Conservation (phyloP, 2,113 vertebrate genomes). For the Bufo bufo region DNA sequence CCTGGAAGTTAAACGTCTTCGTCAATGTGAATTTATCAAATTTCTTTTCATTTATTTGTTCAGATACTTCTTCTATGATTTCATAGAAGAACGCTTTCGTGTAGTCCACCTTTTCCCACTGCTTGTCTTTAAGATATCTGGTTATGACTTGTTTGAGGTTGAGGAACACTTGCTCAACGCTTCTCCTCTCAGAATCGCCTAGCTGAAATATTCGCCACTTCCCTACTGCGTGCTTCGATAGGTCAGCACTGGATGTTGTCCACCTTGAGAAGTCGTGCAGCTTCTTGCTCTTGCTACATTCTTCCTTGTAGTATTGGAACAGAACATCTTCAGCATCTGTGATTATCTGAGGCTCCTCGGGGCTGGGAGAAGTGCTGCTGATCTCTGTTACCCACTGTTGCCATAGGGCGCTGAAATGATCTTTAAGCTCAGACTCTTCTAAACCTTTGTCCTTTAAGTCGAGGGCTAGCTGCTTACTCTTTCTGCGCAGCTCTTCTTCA, state of each 20-base stretch:
- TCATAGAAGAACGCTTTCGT: constrained; percentile 55
- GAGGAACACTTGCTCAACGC: rapidly evolving
- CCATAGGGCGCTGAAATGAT: constrained; percentile 63
- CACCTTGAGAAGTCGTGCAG: background rate
- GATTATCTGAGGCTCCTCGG: constrained; percentile 35
- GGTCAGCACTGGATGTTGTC: background rate
- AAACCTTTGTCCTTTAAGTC: constrained; percentile 41
- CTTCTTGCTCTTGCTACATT: background rate
- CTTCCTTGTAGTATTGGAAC: constrained; percentile 54
- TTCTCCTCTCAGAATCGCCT: background rate
- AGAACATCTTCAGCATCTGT: constrained; percentile 63
- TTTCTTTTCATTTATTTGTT: background rate
- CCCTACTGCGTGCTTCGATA: background rate
- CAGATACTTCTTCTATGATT: constrained; percentile 34
- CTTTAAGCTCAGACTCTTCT: constrained; percentile 58
- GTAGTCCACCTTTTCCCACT: constrained; percentile 44
- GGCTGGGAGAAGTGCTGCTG: background rate
- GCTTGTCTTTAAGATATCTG: constrained; percentile 41
- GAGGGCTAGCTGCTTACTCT: constrained; percentile 61
- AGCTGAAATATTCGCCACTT: rapidly evolving
- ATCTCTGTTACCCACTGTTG: constrained; percentile 50
- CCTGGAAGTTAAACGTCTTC: constrained; percentile 61
- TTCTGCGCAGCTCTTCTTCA: constrained; percentile 60
- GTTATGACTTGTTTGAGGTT: background rate
- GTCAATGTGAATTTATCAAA: constrained; percentile 51